Percentiles rank a stretch among this genome's conserved stretches.
Evolutionary conservation across 2,113 vertebrate genomes (phyloP).

Genomic region (Brevimyrus niger): DNA sequence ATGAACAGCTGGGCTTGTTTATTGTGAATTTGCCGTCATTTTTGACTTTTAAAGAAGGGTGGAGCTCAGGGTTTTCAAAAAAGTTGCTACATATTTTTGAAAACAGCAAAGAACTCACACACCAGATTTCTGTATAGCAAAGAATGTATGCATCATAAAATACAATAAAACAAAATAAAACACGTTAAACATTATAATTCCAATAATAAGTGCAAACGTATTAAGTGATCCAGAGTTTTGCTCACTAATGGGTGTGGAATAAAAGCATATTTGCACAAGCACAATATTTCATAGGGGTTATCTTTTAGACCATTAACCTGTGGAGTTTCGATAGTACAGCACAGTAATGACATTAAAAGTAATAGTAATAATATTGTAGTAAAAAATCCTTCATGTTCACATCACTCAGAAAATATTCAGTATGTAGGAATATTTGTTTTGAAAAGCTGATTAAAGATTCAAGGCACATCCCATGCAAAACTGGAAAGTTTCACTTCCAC

Average conservation of each 20-base stretch:
- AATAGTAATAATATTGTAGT: neutral
- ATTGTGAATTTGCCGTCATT: neutral
- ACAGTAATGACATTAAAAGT: neutral
- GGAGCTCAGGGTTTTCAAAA: neutral
- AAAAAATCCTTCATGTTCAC: neutral
- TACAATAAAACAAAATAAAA: neutral
- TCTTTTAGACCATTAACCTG: neutral
- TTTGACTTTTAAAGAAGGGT: neutral
- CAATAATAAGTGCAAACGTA: neutral
- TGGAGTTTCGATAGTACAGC: neutral
- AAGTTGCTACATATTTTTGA: neutral
- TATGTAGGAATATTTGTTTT: neutral
- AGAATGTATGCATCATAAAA: neutral
- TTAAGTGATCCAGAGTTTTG: neutral
- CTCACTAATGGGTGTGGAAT: neutral
- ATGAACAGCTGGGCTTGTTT: neutral
- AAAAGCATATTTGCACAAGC: neutral
- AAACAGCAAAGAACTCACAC: neutral
- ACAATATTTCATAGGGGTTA: neutral
- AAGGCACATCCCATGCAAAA: neutral
- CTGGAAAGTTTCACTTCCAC: neutral
- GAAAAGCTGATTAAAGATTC: neutral
- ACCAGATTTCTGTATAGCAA: neutral
- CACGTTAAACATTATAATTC: neutral
- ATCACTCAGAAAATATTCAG: neutral